These are phyloP conservation scores for Typhlomys cinereus DNA, from an alignment of 2,113 vertebrate genomes.

Conservation along the genomic window DNA sequence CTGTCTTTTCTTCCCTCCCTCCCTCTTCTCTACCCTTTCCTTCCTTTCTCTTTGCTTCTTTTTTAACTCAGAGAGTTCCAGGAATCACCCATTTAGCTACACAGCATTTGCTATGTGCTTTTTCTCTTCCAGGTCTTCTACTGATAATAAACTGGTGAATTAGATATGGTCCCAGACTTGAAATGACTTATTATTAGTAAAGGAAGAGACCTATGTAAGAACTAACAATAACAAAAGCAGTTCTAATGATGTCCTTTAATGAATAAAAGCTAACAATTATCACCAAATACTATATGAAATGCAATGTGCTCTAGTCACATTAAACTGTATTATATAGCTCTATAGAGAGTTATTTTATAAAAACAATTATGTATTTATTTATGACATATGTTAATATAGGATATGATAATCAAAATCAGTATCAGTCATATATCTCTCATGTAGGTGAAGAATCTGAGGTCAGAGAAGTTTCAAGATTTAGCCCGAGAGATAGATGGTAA, in stretches of 20 bases:
- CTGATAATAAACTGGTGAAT: constrained; percentile 6
- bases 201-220: neutral
- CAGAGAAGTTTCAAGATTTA: neutral
- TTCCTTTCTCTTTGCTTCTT: neutral
- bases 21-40: neutral
- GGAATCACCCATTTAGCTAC: neutral
- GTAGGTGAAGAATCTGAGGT: neutral
- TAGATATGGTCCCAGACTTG: neutral
- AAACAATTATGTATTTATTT: neutral
- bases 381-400: neutral
- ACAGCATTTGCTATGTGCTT: neutral
- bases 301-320: neutral
- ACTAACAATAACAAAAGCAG: neutral
- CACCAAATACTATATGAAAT: neutral
- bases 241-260: constrained; percentile 18
- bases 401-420: constrained; percentile 32
- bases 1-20: neutral
- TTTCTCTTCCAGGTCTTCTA: neutral
- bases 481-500: no score
- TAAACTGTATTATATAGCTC: neutral
- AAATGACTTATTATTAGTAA: neutral
- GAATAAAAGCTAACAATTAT: neutral
- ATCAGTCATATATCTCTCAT: neutral
- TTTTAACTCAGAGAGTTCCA: neutral
- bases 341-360: neutral